phyloP scores from a whole-genome alignment of 2,888 invertebrate genomes.

The Endotricha flammealis region DNA sequence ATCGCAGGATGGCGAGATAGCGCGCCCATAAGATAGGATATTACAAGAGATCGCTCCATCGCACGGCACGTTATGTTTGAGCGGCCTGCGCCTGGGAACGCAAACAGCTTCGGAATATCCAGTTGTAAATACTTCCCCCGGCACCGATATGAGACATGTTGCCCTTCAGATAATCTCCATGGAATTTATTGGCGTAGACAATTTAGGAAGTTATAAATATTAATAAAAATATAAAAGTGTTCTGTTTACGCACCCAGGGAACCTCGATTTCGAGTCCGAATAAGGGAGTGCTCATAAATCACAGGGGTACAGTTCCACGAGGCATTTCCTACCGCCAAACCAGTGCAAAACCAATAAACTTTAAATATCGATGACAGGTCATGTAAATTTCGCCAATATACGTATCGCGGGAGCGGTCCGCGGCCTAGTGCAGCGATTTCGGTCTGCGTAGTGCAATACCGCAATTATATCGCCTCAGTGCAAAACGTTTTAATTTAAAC shows the following conservation, averaged over 20 bases:
- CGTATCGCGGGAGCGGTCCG: conserved; percentile 14
- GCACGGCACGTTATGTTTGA: conserved; percentile 33
- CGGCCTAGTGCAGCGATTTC: conserved; percentile 38
- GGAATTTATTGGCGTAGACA: conserved; percentile 33
- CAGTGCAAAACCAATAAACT: conserved; percentile 26
- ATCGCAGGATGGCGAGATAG: conserved; percentile 36
- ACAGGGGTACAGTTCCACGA: conserved; percentile 12
- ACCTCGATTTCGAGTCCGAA: conserved; percentile 16
- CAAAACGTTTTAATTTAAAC: conserved; percentile 55
- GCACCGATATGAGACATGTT: conserved; percentile 38
- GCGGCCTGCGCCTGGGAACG: conserved; percentile 42
- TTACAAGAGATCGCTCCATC: conserved; percentile 32
- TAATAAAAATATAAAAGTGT: conserved; percentile 20
- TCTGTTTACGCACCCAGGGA: conserved; percentile 21
- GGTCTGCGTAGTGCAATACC: conserved; percentile 26
- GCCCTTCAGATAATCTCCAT: conserved; percentile 44
- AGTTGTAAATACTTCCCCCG: conserved; percentile 46
- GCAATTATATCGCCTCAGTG: conserved; percentile 49
- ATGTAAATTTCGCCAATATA: conserved; percentile 22
- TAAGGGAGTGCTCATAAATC: conserved; percentile 19
- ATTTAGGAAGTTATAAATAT: conserved; percentile 42
- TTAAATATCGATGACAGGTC: conserved; percentile 10
- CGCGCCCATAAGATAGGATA: conserved; percentile 37
- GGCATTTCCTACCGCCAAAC: conserved; percentile 28
- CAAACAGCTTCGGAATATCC: conserved; percentile 47